These are phyloP conservation scores for Bactericera cockerelli DNA, from an alignment of 1,140 invertebrate genomes.

Conservation along the genomic window DNA sequence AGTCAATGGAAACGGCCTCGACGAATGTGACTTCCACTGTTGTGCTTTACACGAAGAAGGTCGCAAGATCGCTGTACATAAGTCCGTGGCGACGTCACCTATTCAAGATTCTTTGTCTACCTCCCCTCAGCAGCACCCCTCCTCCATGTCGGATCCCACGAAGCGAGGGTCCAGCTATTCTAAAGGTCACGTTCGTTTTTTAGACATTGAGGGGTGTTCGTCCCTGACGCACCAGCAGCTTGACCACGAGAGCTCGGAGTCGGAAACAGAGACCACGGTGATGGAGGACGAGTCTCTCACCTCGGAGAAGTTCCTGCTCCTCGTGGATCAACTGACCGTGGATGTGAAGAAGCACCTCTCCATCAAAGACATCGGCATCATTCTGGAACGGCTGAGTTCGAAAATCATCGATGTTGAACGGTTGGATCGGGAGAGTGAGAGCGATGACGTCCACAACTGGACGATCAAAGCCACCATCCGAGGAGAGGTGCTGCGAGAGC, in stretches of 20 bases:
- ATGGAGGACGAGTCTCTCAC: slow-evolving; percentile 76
- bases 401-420: slow-evolving; percentile 87
- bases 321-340: slow-evolving; percentile 80
- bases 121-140: slow-evolving; percentile 39
- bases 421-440: slow-evolving; percentile 74
- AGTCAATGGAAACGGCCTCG: slow-evolving; percentile 36
- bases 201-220: slow-evolving; percentile 47
- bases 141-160: slow-evolving; percentile 30
- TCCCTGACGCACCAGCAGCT: background rate
- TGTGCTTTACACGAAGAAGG: slow-evolving; percentile 84
- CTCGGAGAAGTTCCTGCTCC: slow-evolving; percentile 76
- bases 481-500: slow-evolving; percentile 71
- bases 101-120: slow-evolving; percentile 66
- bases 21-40: slow-evolving; percentile 87
- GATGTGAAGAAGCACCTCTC: slow-evolving; percentile 80
- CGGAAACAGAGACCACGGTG: slow-evolving; percentile 80
- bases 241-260: slow-evolving; percentile 65
- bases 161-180: slow-evolving; percentile 12
- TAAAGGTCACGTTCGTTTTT: slow-evolving; percentile 52
- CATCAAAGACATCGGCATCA: slow-evolving; percentile 89
- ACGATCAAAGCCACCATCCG: slow-evolving; percentile 83
- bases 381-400: slow-evolving; percentile 74
- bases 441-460: slow-evolving; percentile 85
- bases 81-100: slow-evolving; percentile 76
- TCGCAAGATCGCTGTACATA: slow-evolving; percentile 74